Percentiles rank a stretch among this genome's conserved stretches.
Evolutionary conservation across 2,113 vertebrate genomes (phyloP).

Genomic region (Nesogale talazaci): DNA sequence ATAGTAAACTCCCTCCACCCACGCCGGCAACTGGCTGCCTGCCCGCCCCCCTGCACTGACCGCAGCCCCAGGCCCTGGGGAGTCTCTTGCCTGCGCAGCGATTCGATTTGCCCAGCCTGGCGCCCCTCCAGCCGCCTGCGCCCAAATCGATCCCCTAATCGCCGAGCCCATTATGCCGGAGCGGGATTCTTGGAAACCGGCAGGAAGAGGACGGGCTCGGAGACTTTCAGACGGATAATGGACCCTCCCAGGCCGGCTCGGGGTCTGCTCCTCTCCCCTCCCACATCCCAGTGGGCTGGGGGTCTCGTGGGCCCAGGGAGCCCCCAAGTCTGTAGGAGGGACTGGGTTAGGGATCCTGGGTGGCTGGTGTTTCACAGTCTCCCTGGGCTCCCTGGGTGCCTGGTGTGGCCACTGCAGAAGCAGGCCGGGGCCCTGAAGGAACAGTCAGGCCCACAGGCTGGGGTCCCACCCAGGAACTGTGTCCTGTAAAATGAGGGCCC

Average conservation of each 20-base stretch:
- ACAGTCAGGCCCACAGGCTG: no score
- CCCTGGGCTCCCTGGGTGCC: no score
- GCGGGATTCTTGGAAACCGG: constrained; percentile 62
- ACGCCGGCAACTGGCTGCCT: not conserved
- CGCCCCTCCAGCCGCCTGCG: not conserved
- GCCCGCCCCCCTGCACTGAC: not conserved
- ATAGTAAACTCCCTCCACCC: no score
- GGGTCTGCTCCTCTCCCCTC: not conserved
- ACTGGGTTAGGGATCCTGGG: no score
- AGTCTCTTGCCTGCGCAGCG: not conserved
- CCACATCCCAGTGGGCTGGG: fast-evolving
- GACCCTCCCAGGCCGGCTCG: not conserved
- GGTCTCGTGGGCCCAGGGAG: not conserved
- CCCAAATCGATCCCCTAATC: constrained; percentile 60
- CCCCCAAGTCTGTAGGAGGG: not conserved
- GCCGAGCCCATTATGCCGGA: constrained; percentile 57
- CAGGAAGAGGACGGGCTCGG: constrained; percentile 52
- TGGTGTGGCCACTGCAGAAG: no score
- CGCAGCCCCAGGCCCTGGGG: constrained; percentile 25
- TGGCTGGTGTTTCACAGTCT: no score
- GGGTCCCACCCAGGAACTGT: no score
- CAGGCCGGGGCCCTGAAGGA: no score
- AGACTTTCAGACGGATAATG: not conserved
- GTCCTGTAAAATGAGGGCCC: no score
- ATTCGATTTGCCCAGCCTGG: not conserved